Base-by-base conservation (phyloP, 2,797 vertebrate species). In the Gastrophryne carolinensis region DNA sequence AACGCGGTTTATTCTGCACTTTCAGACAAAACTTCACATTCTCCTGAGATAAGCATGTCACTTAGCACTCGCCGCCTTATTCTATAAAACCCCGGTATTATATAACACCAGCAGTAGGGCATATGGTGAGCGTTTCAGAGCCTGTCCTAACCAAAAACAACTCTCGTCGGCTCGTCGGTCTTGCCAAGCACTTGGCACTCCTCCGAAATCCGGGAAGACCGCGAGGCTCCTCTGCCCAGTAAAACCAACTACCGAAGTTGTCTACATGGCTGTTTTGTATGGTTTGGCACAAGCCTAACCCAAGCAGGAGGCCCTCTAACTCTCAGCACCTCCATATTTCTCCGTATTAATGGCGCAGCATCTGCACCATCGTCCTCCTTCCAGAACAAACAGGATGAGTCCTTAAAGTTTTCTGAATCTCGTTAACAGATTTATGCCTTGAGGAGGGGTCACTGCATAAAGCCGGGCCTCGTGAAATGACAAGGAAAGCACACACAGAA, bases 131-230 rank as follows among this genome's bases (percentile, higher is more conserved):
- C 5, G 15, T 57, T 7, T 41, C 58, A 13, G 58, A 23, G 23
- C 9, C 63, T 66, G 19, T 61, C 8, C 67, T 44, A 49, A 60
- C 26, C 57, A 49, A 34, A n/a, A n/a, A 52, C 29, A 47, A 44
- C 39, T 44, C 39, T 62, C 30, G 21, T 57, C 19, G 29, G 41
- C 50, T 72, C 13, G n/a, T 26, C 12, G 23, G 5, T 49, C 13
- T 5, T 44, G 68, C 54, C 53, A 60, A 60, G 68, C 13, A 17
- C 21, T 21, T 63, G 47, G 70, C 58, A 57, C 2, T 0, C 4
- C 13, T 19, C 30, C n/a, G 10, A 23, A 27, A 35, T 6, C 13
- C 58, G 34, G n/a, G 61, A 39, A 63, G 57, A 72, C 41, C 52
- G 21, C 13, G 15, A 57, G 52, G 66, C 64, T 24, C 50, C 47